Conservation (phyloP, 1,140 invertebrate genomes). For the Drosophila cardini region DNA sequence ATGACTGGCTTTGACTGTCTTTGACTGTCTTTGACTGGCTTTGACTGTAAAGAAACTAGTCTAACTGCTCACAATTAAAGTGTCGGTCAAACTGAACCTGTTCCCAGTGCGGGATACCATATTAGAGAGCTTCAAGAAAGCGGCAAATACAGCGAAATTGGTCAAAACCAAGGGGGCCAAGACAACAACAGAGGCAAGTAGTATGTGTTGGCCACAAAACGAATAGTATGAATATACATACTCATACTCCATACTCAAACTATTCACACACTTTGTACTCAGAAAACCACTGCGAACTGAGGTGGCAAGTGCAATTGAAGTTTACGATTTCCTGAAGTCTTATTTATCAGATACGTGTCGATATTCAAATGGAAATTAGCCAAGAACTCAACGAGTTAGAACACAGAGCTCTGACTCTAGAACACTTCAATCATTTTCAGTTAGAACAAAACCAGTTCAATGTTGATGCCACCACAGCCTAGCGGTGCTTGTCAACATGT, state of each 20-base stretch:
- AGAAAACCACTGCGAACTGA: conserved; percentile 30
- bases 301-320: conserved; percentile 62
- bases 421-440: conserved; percentile 8
- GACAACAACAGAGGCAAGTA: conserved; percentile 5
- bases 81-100: conserved; percentile 72
- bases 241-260: not conserved
- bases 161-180: conserved; percentile 28
- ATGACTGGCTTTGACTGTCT: not conserved
- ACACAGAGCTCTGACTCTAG: conserved; percentile 3
- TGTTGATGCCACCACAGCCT: conserved; percentile 16
- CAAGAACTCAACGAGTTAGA: not conserved
- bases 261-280: conserved; percentile 2
- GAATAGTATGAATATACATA: conserved; percentile 1
- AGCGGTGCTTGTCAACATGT: conserved; percentile 71
- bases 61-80: conserved; percentile 75
- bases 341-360: conserved; percentile 6
- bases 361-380: conserved; percentile 37
- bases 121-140: conserved; percentile 60
- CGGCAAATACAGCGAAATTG: conserved; percentile 31
- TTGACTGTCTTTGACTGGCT: not conserved
- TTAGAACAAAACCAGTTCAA: conserved; percentile 57
- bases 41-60: conserved; percentile 61
- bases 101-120: conserved; percentile 42
- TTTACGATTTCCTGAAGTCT: conserved; percentile 48
- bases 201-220: conserved; percentile 5